Evolutionary conservation across 2,797 vertebrate species (phyloP).

Genomic region (Typhlichthys eigenmanni): DNA sequence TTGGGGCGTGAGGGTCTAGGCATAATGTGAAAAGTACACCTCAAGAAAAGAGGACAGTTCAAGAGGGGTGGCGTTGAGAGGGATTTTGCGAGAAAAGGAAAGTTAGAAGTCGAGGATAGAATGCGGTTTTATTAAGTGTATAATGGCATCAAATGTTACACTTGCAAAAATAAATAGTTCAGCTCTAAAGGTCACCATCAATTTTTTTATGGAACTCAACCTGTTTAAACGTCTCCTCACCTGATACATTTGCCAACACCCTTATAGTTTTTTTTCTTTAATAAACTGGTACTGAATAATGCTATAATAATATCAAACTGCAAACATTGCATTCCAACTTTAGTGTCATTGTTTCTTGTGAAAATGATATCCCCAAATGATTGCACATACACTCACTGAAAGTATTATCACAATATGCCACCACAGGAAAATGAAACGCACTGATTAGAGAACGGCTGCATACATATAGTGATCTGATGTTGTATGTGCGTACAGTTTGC

Average conservation of each 20-base stretch:
- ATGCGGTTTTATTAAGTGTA: constrained; percentile 20
- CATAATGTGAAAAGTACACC: too few relatives aligned
- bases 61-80: constrained; percentile 10
- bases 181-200: constrained; percentile 39
- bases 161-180: constrained; percentile 43
- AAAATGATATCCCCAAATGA: constrained; percentile 1
- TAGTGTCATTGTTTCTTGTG: constrained; percentile 2
- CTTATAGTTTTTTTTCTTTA: not conserved
- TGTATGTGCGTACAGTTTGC: constrained; percentile 61
- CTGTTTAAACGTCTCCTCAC: constrained; percentile 14
- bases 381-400: not conserved
- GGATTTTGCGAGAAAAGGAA: constrained; percentile 20
- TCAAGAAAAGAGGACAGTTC: not conserved
- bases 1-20: constrained; percentile 12
- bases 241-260: not conserved
- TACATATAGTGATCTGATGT: constrained; percentile 41
- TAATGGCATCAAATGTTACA: constrained; percentile 52
- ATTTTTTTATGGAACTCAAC: not conserved
- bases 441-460: constrained; percentile 50
- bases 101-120: constrained; percentile 6
- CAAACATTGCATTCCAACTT: not conserved
- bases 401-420: constrained; percentile 31
- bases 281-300: too few relatives aligned
- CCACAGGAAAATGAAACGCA: constrained; percentile 41
- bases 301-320: too few relatives aligned